phyloP scores from a whole-genome alignment of 2,797 vertebrate genomes.

The Melanotaenia trifasciata region DNA sequence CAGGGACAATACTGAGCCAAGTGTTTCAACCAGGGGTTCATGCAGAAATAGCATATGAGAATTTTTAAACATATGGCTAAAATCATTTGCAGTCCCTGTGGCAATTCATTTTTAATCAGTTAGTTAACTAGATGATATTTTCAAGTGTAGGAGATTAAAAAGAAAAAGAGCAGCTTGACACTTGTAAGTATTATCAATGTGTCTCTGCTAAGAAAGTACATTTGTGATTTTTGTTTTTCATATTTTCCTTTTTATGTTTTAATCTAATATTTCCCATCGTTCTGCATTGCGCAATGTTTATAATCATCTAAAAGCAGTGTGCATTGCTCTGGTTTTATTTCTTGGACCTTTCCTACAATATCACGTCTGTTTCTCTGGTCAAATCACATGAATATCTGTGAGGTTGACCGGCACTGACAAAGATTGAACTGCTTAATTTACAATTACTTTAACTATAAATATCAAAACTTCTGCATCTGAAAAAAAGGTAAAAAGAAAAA shows the following conservation, averaged over 20 bases:
- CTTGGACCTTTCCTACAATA: background rate
- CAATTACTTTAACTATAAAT: background rate
- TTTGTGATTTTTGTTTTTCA: background rate
- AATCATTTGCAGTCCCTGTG: conserved; percentile 10
- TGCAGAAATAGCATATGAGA: conserved; percentile 12
- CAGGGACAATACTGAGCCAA: conserved; percentile 2
- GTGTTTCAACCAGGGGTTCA: conserved; percentile 17
- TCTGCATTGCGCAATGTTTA: background rate
- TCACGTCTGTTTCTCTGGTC: background rate
- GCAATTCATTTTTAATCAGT: conserved; percentile 30
- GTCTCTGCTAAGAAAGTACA: background rate
- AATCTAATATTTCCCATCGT: background rate
- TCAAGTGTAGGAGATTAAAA: conserved; percentile 9
- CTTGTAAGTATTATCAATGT: too few relatives aligned
- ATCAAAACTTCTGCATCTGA: background rate
- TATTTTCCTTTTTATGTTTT: background rate
- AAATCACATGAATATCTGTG: background rate
- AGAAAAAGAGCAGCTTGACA: conserved; percentile 3
- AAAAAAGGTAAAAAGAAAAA: background rate
- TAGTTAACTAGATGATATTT: conserved; percentile 27
- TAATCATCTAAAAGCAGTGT: background rate
- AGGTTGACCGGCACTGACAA: background rate
- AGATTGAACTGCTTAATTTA: background rate
- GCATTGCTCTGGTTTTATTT: background rate
- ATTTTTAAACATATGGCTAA: conserved; percentile 27